Conservation (phyloP, 2,888 invertebrate genomes). For the Archips crataeganus region DNA sequence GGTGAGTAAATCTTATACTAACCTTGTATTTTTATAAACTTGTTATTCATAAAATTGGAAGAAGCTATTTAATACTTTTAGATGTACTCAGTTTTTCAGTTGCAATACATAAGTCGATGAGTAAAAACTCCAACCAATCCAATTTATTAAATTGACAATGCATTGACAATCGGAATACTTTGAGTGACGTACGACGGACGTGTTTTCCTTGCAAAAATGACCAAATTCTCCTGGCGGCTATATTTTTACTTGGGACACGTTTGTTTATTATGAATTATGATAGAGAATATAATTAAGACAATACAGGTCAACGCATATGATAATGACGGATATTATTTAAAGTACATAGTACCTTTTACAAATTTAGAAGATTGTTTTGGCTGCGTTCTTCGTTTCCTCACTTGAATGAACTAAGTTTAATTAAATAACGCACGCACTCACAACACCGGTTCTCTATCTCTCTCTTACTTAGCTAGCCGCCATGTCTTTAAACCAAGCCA, state of each 20-base stretch:
- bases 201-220: neutral
- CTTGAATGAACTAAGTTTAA: too few relatives aligned
- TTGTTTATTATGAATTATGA: too few relatives aligned
- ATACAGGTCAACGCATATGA: too few relatives aligned
- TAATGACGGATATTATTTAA: too few relatives aligned
- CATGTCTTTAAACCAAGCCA: too few relatives aligned
- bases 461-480: too few relatives aligned
- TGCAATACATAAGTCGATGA: neutral
- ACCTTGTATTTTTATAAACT: slow-evolving; percentile 47
- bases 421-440: too few relatives aligned
- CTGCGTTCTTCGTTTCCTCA: too few relatives aligned
- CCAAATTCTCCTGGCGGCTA: neutral
- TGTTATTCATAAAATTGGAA: neutral
- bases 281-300: too few relatives aligned
- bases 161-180: neutral
- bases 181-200: neutral
- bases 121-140: neutral
- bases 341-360: too few relatives aligned
- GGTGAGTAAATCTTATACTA: slow-evolving; percentile 84
- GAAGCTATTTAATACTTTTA: neutral
- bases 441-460: too few relatives aligned
- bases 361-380: too few relatives aligned
- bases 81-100: neutral
- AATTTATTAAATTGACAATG: neutral
- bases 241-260: neutral